These are phyloP conservation scores for Microtus oregoni DNA, from an alignment of 2,113 vertebrate species.

Conservation along the genomic window DNA sequence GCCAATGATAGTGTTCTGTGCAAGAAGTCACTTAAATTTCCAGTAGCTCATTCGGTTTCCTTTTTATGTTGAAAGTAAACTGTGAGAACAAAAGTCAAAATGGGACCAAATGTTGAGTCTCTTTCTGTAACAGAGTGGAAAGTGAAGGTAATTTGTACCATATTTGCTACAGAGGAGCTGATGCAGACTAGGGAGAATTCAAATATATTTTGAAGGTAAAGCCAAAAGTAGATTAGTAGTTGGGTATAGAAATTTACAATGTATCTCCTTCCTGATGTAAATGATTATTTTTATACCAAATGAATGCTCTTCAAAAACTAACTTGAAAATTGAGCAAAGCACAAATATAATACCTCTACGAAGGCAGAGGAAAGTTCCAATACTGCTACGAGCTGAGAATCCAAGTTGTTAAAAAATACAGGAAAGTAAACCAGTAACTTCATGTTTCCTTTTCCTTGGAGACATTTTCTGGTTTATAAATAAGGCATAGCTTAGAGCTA, in stretches of 20 bases:
- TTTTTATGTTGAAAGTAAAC: background rate
- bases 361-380: background rate
- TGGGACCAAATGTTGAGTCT: background rate
- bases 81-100: background rate
- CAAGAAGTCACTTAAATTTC: background rate
- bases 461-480: background rate
- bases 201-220: background rate
- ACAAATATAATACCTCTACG: background rate
- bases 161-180: background rate
- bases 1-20: too few relatives aligned
- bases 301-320: background rate
- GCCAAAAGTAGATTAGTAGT: background rate
- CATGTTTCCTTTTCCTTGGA: conserved; percentile 5
- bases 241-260: background rate
- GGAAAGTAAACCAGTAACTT: background rate
- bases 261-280: background rate
- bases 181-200: background rate
- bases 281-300: background rate
- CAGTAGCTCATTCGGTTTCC: background rate
- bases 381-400: background rate
- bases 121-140: background rate
- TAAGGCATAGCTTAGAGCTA: background rate
- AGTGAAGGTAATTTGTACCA: background rate
- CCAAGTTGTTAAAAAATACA: background rate
- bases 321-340: conserved; percentile 13